These are phyloP conservation scores for Temnothorax unifasciatus DNA, from an alignment of 2,888 invertebrate genomes.

Conservation along the genomic window DNA sequence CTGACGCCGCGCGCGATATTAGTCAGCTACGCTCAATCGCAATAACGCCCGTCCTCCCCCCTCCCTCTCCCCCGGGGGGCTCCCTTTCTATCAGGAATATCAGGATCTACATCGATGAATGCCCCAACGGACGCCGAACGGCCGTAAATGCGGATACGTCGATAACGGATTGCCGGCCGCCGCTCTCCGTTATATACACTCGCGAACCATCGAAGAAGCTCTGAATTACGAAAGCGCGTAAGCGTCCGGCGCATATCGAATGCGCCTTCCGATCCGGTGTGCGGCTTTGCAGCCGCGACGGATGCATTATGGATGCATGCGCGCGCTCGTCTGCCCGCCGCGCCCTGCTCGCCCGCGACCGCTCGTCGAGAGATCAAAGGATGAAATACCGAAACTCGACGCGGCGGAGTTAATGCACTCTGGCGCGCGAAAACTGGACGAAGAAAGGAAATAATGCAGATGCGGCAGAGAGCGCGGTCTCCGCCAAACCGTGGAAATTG, in stretches of 20 bases:
- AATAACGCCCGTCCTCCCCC: slow-evolving; percentile 58
- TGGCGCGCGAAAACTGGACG: slow-evolving; percentile 38
- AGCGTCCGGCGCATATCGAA: slow-evolving; percentile 51
- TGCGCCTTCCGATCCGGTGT: slow-evolving; percentile 53
- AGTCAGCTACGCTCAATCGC: slow-evolving; percentile 68
- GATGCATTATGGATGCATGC: slow-evolving; percentile 52
- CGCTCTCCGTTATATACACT: slow-evolving; percentile 36
- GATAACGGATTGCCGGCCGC: slow-evolving; percentile 50
- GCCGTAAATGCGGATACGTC: slow-evolving; percentile 52
- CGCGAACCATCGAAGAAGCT: slow-evolving; percentile 50
- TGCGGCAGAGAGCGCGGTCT: slow-evolving; percentile 1
- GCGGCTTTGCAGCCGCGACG: slow-evolving; percentile 32
- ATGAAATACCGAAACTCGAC: slow-evolving; percentile 61
- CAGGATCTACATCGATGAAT: slow-evolving; percentile 57
- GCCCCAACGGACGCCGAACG: slow-evolving; percentile 36
- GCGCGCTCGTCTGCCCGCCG: neutral
- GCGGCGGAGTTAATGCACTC: slow-evolving; percentile 55
- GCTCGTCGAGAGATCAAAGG: slow-evolving; percentile 68
- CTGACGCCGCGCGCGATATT: slow-evolving; percentile 58
- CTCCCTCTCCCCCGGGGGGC: neutral
- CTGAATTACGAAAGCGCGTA: slow-evolving; percentile 60
- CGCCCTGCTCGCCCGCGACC: too few relatives aligned
- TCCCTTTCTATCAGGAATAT: slow-evolving; percentile 44
- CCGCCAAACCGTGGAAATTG: slow-evolving; percentile 36
- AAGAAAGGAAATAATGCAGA: slow-evolving; percentile 50